These are phyloP conservation scores for Microcebus lehilahytsara DNA, from an alignment of 2,113 vertebrate species.

Conservation along the genomic window DNA sequence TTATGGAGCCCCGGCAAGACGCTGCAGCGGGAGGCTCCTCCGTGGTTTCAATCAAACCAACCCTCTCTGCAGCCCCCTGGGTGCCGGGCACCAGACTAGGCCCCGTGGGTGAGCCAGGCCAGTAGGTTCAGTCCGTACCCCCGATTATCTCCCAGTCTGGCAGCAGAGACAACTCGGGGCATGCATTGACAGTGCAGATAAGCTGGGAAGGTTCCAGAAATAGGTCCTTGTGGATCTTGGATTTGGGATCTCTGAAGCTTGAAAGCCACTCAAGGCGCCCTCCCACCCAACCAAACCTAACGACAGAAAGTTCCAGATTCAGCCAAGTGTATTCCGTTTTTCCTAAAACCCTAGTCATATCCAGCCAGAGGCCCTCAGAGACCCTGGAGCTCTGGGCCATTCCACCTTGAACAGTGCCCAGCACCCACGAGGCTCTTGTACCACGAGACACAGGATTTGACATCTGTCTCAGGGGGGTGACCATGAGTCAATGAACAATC, in stretches of 20 bases:
- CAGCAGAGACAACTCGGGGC: not conserved
- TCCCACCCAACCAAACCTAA: not conserved
- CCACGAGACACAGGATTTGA: not conserved
- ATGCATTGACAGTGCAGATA: not conserved
- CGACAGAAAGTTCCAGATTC: not conserved
- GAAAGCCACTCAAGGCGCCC: not conserved
- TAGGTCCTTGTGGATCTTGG: not conserved
- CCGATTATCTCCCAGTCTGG: not conserved
- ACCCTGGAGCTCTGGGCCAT: not conserved
- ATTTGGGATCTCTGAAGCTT: not conserved
- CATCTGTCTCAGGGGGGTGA: not conserved
- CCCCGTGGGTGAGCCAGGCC: not conserved
- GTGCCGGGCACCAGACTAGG: not conserved
- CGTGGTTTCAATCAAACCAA: not conserved
- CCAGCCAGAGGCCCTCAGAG: not conserved
- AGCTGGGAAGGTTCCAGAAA: not conserved
- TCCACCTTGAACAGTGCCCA: not conserved
- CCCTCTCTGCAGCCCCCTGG: accelerated
- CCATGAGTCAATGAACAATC: not conserved
- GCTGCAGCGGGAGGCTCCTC: not conserved
- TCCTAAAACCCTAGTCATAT: not conserved
- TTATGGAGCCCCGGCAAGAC: not conserved
- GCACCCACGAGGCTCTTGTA: not conserved
- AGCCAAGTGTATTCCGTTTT: not conserved
- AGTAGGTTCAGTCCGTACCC: too few relatives aligned